These are phyloP conservation scores for Pogona vitticeps DNA, from an alignment of 2,113 vertebrate species.

Conservation along the genomic window DNA sequence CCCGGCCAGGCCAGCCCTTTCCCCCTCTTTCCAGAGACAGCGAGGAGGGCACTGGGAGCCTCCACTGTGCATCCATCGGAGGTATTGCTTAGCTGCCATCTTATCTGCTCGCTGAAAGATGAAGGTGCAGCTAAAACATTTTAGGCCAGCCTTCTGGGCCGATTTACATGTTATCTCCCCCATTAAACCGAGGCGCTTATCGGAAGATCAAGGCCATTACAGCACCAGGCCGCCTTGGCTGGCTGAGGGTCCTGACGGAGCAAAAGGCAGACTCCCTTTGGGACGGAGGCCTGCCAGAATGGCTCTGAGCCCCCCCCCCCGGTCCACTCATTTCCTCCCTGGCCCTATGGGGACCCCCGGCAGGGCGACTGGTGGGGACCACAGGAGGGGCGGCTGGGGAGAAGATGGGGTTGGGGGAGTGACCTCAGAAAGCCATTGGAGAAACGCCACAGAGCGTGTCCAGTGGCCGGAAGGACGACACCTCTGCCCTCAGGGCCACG, in stretches of 20 bases:
- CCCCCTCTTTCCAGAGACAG: background rate
- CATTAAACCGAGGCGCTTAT: constrained; percentile 78
- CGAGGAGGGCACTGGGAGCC: constrained; percentile 21
- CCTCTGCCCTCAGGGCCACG: too few species aligned
- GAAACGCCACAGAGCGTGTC: too few species aligned
- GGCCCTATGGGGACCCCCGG: too few species aligned
- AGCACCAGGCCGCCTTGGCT: constrained; percentile 63
- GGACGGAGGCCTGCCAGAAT: too few species aligned
- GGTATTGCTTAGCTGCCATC: constrained; percentile 76
- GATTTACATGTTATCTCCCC: constrained; percentile 79
- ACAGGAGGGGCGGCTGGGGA: background rate
- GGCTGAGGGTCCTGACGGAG: constrained; percentile 68
- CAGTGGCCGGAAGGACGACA: too few species aligned
- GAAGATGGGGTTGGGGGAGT: too few species aligned
- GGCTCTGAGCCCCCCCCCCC: too few species aligned
- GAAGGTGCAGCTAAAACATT: constrained; percentile 75
- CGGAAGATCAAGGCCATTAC: constrained; percentile 80
- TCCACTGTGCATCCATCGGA: constrained; percentile 14
- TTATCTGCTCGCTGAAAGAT: constrained; percentile 77
- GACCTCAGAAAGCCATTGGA: too few species aligned
- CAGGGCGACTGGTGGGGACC: background rate
- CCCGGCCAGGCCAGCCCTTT: background rate
- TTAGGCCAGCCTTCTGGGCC: constrained; percentile 71
- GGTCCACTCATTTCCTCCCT: too few species aligned
- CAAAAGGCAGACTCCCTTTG: constrained; percentile 26